These are phyloP conservation scores for Chaetodon trifascialis DNA, from an alignment of 2,113 vertebrate species.

Conservation along the genomic window DNA sequence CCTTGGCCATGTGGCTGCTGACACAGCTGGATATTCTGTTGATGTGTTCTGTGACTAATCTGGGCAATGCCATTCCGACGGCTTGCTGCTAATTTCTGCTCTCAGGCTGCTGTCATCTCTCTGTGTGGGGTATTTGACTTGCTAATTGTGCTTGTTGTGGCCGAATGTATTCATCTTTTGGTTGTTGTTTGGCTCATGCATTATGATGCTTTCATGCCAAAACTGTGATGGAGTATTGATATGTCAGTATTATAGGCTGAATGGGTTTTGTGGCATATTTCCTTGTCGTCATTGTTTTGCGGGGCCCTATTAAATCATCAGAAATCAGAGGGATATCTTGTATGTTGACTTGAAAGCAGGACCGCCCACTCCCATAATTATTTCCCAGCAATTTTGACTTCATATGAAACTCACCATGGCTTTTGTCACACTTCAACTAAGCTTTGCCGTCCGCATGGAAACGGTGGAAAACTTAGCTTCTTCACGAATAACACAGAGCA, in stretches of 20 bases:
- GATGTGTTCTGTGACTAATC: not conserved
- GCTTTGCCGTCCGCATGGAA: too few species aligned
- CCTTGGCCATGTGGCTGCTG: not conserved
- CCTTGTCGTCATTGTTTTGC: not conserved
- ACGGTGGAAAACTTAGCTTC: too few species aligned
- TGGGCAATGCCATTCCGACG: not conserved
- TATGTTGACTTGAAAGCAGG: not conserved
- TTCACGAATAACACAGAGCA: too few species aligned
- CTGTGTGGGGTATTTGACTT: slow-evolving; percentile 11
- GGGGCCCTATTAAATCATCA: not conserved
- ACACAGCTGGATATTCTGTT: not conserved
- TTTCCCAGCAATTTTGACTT: too few species aligned
- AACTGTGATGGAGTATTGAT: not conserved
- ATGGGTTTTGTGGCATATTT: not conserved
- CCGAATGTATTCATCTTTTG: not conserved
- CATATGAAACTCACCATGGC: too few species aligned
- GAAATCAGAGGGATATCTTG: too few species aligned
- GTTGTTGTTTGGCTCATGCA: not conserved
- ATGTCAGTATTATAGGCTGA: not conserved
- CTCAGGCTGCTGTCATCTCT: not conserved
- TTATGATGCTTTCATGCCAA: not conserved
- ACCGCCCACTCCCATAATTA: not conserved
- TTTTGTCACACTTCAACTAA: too few species aligned
- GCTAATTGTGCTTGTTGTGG: not conserved
- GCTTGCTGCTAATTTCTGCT: not conserved